A percentile compares a stretch with the other conserved stretches of the same genome.
Conservation (phyloP, 2,888 invertebrate genomes). For the Dione vanillae region DNA sequence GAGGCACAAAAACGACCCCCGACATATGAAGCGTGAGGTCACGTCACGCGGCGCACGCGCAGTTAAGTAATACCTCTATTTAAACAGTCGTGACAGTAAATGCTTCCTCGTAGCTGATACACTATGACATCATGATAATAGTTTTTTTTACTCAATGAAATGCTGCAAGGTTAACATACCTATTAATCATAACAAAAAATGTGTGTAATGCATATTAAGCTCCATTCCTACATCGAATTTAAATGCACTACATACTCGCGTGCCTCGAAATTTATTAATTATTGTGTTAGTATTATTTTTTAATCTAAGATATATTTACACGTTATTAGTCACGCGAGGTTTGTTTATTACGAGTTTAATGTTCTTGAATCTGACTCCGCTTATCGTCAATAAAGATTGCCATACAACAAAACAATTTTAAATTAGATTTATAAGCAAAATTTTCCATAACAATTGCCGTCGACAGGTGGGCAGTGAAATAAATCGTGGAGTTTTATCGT, state of each 20-base stretch:
- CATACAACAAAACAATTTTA: slow-evolving; percentile 13
- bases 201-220: slow-evolving; percentile 18
- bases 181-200: slow-evolving; percentile 46
- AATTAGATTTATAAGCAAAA: slow-evolving; percentile 34
- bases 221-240: slow-evolving; percentile 28
- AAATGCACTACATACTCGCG: slow-evolving; percentile 30
- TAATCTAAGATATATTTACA: slow-evolving; percentile 35
- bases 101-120: slow-evolving; percentile 62
- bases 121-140: slow-evolving; percentile 58
- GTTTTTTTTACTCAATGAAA: slow-evolving; percentile 52
- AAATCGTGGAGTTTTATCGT: slow-evolving; percentile 77
- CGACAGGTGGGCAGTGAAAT: slow-evolving; percentile 75
- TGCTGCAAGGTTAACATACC: slow-evolving; percentile 51
- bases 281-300: slow-evolving; percentile 32
- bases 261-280: slow-evolving; percentile 33
- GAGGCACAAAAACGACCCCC: slow-evolving; percentile 38
- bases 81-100: slow-evolving; percentile 56
- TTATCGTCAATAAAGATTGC: neutral
- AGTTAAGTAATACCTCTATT: slow-evolving; percentile 61
- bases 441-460: slow-evolving; percentile 41
- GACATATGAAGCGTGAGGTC: slow-evolving; percentile 53
- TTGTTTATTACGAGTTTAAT: slow-evolving; percentile 22
- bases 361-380: slow-evolving; percentile 15
- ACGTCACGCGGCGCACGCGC: slow-evolving; percentile 55
- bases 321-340: slow-evolving; percentile 38